Evolutionary conservation across 2,888 invertebrate species (phyloP), one percentile per base, ranked within the genome.

Genomic region (Anagyrus pseudococci): DNA sequence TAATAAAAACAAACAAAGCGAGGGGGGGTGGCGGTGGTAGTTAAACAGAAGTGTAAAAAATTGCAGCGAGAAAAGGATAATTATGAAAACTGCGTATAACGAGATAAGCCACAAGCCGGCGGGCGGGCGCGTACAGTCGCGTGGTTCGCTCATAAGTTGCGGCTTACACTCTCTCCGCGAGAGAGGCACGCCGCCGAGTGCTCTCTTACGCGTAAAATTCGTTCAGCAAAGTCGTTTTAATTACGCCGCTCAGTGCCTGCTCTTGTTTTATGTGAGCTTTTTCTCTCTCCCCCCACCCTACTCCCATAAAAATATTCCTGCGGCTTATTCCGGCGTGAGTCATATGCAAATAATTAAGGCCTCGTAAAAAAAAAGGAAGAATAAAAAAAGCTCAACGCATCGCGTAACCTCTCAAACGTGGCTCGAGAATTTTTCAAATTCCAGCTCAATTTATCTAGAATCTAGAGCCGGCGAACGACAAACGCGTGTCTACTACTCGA

Each of bases 211-310:
- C 26, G 48, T 33, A 3, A 50, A 33, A 25, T 33, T 48, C 25
- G 48, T 26, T 48, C 22, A 33, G 26, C 49, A 19, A 48, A 50
- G 20, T 20, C 33, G 37, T 33, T 50, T 50, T 50, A 50, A 50
- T 33, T 50, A 33, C 49, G 15, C 13, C 33, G 29, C 20, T n/a
- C n/a, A n/a, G n/a, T n/a, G 17, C 10, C 15, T 47, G 23, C 15
- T 4, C 20, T 10, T 17, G 8, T 6, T 15, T 33, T n/a, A n/a
- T n/a, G n/a, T n/a, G n/a, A n/a, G 37, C 15, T 33, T 33, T 33
- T 33, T 15, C 20, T 8, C 43, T 19, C 20, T 19, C 17, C 43
- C 10, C 17, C 17, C 20, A 6, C 20, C 8, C 2, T 43, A 17
- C 19, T 4, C 33, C 33, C 8, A n/a, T n/a, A n/a, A n/a, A n/a